Percentiles rank a stretch among this genome's conserved stretches.
Evolutionary conservation across 30 jellyfish, hydroid and myxozoan species (phyloP).

Genomic region (Phacellophora camtschatica): DNA sequence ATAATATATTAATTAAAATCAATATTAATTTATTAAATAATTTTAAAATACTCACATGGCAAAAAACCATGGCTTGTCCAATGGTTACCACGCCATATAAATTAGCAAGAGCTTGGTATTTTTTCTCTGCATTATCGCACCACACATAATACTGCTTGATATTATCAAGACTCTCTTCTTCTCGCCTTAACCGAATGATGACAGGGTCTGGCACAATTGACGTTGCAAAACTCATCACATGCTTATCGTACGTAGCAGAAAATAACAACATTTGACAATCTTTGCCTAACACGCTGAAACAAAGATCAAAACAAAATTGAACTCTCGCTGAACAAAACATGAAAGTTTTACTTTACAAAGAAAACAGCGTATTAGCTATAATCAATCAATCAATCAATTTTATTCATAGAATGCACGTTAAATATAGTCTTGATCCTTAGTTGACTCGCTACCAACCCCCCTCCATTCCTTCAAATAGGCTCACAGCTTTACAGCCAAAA

Average conservation of each 20-base stretch:
- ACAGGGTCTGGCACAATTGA: conserved; percentile 84
- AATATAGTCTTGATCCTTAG: no score
- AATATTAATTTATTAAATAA: no score
- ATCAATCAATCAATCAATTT: no score
- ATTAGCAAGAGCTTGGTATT: conserved; percentile 91
- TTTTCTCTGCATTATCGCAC: conserved; percentile 80
- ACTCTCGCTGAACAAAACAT: background rate
- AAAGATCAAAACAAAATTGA: background rate
- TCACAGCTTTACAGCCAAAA: no score
- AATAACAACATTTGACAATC: conserved; percentile 85
- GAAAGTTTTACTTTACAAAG: no score
- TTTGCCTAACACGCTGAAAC: conserved; percentile 21
- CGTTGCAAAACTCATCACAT: conserved; percentile 88
- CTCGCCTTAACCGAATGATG: conserved; percentile 77
- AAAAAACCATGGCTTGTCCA: conserved; percentile 97
- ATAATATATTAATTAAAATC: no score
- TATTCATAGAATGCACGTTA: no score
- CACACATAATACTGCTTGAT: conserved; percentile 87
- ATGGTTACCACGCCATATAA: conserved; percentile 86
- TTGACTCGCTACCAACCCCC: no score
- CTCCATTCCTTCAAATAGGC: no score
- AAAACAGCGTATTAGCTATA: no score
- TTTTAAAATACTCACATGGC: conserved; percentile 80
- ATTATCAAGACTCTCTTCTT: conserved; percentile 91
- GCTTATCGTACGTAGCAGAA: conserved; percentile 92